Evolutionary conservation across 2,888 invertebrate genomes (phyloP), one percentile per base, ranked within the genome.

Genomic region (Aphidius colemani): DNA sequence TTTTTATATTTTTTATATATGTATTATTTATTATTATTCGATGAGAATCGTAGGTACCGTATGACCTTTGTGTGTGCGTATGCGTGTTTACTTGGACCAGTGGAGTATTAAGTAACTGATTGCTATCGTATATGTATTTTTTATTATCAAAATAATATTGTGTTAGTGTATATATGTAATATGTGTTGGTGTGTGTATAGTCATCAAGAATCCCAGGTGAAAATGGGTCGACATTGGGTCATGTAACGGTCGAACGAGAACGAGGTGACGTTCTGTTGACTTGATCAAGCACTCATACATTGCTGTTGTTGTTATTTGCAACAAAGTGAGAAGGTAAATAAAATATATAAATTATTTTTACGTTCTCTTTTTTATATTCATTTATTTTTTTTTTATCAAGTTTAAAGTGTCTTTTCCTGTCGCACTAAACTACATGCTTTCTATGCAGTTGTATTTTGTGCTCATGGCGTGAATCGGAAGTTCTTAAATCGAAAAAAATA

Each of bases 161-260:
- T 30, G 30, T 30, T 30, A 5, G 30, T 30, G 30, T 30, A 30
- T 30, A 30, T 2, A 30, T 30, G 5, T 30, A 0, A 30, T 30
- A 30, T 30, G 5, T 30, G 30, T 30, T 30, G 13, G 1, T 1
- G 13, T 30, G 30, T 30, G 30, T 30, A 11, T 46, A 57, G 57
- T 57, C 46, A 39, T 46, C 57, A 46, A 46, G 57, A 57, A 57
- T 11, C 13, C 13, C 48, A 48, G 11, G 55, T 50, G 64, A 66
- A 76, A 75, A 75, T 75, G 75, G 76, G 75, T 74, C 77, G 72
- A 72, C 75, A 72, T 77, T 78, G 78, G 81, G 80, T 81, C 81
- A 75, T 70, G 68, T 81, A 81, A 80, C 81, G 78, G 81, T 79
- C 77, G 70, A 71, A 70, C 59, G 70, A 69, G 70, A 71, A 70